Evolutionary conservation across 2,888 invertebrate genomes (phyloP).

Genomic region (Phaedon cochleariae): DNA sequence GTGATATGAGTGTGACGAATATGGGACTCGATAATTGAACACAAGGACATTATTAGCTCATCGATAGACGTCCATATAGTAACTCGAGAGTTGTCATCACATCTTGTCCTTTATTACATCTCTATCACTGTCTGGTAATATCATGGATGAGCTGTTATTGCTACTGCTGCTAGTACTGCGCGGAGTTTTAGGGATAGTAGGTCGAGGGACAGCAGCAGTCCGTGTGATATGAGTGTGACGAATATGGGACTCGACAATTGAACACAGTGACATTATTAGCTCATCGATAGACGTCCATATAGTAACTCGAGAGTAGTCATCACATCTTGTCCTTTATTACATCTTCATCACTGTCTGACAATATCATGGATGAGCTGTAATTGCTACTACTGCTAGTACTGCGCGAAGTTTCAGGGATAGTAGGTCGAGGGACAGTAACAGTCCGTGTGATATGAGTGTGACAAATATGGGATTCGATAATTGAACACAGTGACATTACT

Average conservation of each 20-base stretch:
- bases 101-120: too few species aligned
- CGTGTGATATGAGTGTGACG: conserved; percentile 50
- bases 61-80: too few species aligned
- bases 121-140: too few species aligned
- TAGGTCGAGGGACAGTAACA: conserved; percentile 54
- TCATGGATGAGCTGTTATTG: too few species aligned
- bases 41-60: neutral
- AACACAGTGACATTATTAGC: neutral
- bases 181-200: conserved; percentile 46
- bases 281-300: too few species aligned
- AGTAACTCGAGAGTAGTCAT: too few species aligned
- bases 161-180: conserved; percentile 19
- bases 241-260: conserved; percentile 35
- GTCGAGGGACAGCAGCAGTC: conserved; percentile 56
- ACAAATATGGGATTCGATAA: conserved; percentile 38
- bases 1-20: conserved; percentile 47
- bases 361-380: too few species aligned
- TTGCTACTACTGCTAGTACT: conserved; percentile 45
- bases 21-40: conserved; percentile 32
- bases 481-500: conserved; percentile 7
- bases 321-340: too few species aligned
- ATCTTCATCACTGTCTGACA: too few species aligned
- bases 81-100: too few species aligned
- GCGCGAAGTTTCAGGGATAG: conserved; percentile 45
- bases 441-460: conserved; percentile 53